Evolutionary conservation across 1,140 invertebrate genomes (phyloP), one percentile per base, ranked within the genome.

Genomic region (Bradysia coprophila): DNA sequence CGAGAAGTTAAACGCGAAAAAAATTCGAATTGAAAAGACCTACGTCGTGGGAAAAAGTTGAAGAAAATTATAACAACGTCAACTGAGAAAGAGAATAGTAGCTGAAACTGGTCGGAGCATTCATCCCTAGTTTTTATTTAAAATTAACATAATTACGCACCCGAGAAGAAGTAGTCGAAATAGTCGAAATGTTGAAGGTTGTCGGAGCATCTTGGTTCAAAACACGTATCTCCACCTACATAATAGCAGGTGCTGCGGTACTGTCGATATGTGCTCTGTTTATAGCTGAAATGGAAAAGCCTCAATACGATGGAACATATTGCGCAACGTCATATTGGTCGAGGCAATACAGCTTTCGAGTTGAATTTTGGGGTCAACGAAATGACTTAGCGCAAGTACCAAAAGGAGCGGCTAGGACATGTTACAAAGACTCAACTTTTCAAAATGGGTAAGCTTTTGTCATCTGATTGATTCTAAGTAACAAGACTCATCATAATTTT

Each of bases 161-260:
- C n/a, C n/a, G n/a, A n/a, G n/a, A n/a, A n/a, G n/a, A n/a, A n/a
- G n/a, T n/a, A n/a, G n/a, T n/a, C n/a, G n/a, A n/a, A n/a, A n/a
- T n/a, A n/a, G n/a, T n/a, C n/a, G n/a, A 61, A 55, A 79, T 80
- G 69, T 62, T 81, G 56, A 81, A 82, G 69, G 78, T 81, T 42
- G 75, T 82, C 40, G 78, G 78, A 49, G 78, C 78, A 54, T 80
- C 77, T 42, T 80, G 76, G 78, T 66, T 76, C 45, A 76, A 80
- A 57, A 81, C 77, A 21, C 74, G 76, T 54, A 71, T 80, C 49
- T 75, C 74, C 47, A 75, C 75, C 15, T 78, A 76, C 51, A 72
- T 80, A 44, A 64, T 81, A 21, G 67, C 72, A 21, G 66, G 73
- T 48, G 69, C 78, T 46, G 72, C 69, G 40, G 54, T 78, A 21